A percentile compares a stretch with the other conserved stretches of the same genome.
These are phyloP conservation scores for Myripristis murdjan DNA, from an alignment of 2,797 vertebrate species.

Conservation along the genomic window DNA sequence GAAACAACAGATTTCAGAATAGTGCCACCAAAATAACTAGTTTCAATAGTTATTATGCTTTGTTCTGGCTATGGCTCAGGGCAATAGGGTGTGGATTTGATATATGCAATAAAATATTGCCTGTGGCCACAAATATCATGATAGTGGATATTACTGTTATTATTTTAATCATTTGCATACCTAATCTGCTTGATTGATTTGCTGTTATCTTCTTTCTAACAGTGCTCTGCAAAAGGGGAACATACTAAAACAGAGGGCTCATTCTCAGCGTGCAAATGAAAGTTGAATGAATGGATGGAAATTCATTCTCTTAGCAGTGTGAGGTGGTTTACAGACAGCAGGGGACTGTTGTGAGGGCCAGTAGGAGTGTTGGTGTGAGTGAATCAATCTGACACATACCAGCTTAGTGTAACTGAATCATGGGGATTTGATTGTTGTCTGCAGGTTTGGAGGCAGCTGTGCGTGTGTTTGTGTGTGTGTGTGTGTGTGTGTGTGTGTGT, in stretches of 20 bases:
- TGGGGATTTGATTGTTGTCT: background rate
- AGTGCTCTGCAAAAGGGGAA: background rate
- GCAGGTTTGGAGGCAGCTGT: constrained; percentile 1
- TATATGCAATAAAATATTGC: no score
- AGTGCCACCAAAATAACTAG: no score
- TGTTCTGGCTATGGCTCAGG: no score
- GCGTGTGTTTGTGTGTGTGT: background rate
- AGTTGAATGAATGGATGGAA: constrained; percentile 30
- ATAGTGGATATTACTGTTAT: no score
- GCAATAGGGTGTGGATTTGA: no score
- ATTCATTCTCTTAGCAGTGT: constrained; percentile 19
- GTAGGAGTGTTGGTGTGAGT: constrained; percentile 32
- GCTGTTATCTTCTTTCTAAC: background rate
- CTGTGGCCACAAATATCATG: no score
- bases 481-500: constrained; percentile 1
- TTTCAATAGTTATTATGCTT: no score
- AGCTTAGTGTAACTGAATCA: constrained; percentile 20
- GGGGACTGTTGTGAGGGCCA: constrained; percentile 33
- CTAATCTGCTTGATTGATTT: no score
- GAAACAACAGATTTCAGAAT: no score
- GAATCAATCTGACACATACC: constrained; percentile 43
- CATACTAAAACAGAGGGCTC: background rate
- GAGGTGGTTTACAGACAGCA: constrained; percentile 33
- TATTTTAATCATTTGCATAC: no score
- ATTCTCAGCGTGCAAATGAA: constrained; percentile 7